phyloP scores from a whole-genome alignment of 2,113 vertebrate genomes.

The Isurus oxyrinchus region DNA sequence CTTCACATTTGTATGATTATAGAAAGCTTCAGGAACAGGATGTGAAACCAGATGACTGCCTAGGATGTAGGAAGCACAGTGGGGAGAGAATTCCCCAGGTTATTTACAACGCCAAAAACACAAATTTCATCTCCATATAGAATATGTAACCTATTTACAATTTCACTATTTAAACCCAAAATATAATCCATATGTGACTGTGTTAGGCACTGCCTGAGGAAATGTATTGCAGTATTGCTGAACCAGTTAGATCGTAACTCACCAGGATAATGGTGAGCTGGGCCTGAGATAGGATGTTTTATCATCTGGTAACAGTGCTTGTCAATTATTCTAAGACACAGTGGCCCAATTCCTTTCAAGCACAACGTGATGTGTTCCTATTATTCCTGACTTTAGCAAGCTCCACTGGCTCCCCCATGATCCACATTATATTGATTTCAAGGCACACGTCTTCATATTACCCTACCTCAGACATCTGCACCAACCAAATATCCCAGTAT shows the following conservation, averaged over 20 bases:
- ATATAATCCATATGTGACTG: background rate
- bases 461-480: background rate
- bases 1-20: background rate
- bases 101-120: background rate
- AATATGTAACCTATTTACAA: background rate
- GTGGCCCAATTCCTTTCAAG: background rate
- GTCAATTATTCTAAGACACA: background rate
- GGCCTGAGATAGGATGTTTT: background rate
- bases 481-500: background rate
- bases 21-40: background rate
- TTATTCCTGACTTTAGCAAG: background rate
- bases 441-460: background rate
- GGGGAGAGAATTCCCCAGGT: background rate
- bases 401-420: background rate
- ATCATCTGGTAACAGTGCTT: background rate
- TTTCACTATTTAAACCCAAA: background rate
- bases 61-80: background rate
- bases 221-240: background rate
- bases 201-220: background rate
- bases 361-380: background rate
- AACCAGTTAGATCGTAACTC: background rate
- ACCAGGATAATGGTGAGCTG: background rate
- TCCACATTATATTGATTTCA: background rate
- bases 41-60: background rate
- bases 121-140: background rate